Evolutionary conservation across 2,113 vertebrate genomes (phyloP), one percentile per base, ranked within the genome.

Genomic region (Saimiri boliviensis): DNA sequence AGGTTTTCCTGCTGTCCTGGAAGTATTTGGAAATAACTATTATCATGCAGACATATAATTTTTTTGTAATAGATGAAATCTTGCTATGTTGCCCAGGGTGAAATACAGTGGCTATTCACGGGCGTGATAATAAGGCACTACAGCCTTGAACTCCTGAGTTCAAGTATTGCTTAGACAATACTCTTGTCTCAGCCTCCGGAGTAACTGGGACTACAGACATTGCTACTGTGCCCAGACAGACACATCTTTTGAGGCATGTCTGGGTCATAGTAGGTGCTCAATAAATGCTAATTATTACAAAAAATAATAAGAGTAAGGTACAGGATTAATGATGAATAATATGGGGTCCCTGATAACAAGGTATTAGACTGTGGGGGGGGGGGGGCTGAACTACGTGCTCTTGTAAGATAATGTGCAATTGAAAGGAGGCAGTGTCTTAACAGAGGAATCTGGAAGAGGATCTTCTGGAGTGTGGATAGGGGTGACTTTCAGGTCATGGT

Each of bases 331-430:
- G 2, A 1, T 42, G 45, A 32, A 25, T 8, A 19, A n/a, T 3
- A 12, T 20, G 30, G 32, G 14, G 54, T 27, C 47, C 27, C 40
- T 45, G 45, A 32, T 19, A 9, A 5, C 23, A 5, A 60, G 47
- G 35, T 17, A 25, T 37, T 42, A 0, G 56, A 58, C 3, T 8
- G 19, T 16, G 23, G 40, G 16, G 40, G 21, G 66, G 23, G 40
- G 16, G 40, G 21, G 66, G n/a, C 6, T 17, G 13, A 35, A 4
- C 47, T 25, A 2, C 3, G 1, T 3, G 17, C 8, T 11, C 30
- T 11, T 10, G 4, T 5, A 45, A 45, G 19, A 11, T 10, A 60
- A n/a, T 1, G 3, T 2, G 4, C 5, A 6, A 0, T 2, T 14
- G 35, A 32, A 9, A 80, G 35, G 66, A 74, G 74, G 23, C 7